phyloP scores from a whole-genome alignment of 1,140 invertebrate species.

The Hermetia illucens region DNA sequence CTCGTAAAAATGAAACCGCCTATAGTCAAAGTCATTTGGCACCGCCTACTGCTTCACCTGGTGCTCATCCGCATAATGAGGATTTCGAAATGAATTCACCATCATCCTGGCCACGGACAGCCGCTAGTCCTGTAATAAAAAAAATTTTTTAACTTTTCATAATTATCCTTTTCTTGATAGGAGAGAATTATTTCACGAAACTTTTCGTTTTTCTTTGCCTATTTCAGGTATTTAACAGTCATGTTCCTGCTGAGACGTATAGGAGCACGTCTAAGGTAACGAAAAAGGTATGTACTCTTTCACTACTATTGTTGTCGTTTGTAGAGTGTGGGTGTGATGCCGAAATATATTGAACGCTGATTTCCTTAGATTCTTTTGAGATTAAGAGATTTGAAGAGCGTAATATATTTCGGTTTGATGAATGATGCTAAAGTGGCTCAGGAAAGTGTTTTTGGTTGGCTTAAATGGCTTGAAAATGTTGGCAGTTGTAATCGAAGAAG shows the following conservation, averaged over 20 bases:
- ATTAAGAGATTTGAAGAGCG: no score
- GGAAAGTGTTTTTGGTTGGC: no score
- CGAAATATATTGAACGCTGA: no score
- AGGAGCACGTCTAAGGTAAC: slow-evolving; percentile 50
- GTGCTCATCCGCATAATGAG: slow-evolving; percentile 67
- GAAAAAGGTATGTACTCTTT: no score
- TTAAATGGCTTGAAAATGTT: no score
- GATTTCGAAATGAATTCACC: slow-evolving; percentile 83
- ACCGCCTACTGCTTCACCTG: slow-evolving; percentile 60
- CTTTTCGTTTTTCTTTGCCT: slow-evolving; percentile 29
- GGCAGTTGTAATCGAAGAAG: no score
- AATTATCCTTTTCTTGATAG: slow-evolving; percentile 4
- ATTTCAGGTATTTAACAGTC: slow-evolving; percentile 82
- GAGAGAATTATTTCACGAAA: slow-evolving; percentile 23
- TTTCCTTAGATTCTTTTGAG: no score
- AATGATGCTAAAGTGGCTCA: no score
- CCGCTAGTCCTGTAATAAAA: slow-evolving; percentile 74
- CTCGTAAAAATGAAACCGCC: slow-evolving; percentile 42
- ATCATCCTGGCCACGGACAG: slow-evolving; percentile 68
- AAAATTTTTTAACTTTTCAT: slow-evolving; percentile 1
- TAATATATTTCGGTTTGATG: no score
- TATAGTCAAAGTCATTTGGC: slow-evolving; percentile 53
- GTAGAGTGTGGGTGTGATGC: no score
- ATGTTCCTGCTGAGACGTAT: slow-evolving; percentile 77
- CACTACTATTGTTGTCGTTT: no score